Evolutionary conservation across 2,888 invertebrate genomes (phyloP).

Genomic region (Apamea epomidion): DNA sequence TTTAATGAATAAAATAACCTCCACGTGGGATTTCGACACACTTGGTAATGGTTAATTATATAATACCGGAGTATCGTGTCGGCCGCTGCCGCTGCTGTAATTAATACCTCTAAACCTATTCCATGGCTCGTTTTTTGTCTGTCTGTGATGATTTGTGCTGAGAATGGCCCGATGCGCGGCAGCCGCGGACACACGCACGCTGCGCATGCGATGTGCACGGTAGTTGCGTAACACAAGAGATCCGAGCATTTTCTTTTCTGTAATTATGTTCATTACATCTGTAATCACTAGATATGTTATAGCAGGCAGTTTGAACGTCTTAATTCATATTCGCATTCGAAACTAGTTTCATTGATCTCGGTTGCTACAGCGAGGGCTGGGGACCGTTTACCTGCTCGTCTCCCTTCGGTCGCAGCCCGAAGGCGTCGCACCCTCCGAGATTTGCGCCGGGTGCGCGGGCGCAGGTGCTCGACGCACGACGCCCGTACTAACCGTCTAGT

Average conservation of each 20-base stretch:
- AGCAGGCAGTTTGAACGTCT: slow-evolving; percentile 39
- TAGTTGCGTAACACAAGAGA: slow-evolving; percentile 72
- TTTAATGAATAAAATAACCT: slow-evolving; percentile 74
- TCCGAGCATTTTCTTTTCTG: slow-evolving; percentile 67
- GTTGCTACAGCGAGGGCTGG: slow-evolving; percentile 68
- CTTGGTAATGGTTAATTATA: slow-evolving; percentile 76
- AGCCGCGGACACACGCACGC: slow-evolving; percentile 66
- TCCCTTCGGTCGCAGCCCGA: slow-evolving; percentile 70
- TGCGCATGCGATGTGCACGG: slow-evolving; percentile 69
- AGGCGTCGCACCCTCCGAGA: slow-evolving; percentile 85
- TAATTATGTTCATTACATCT: slow-evolving; percentile 72
- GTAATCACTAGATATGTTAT: slow-evolving; percentile 60
- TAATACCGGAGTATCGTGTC: slow-evolving; percentile 77
- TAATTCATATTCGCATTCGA: slow-evolving; percentile 59
- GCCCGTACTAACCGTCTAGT: slow-evolving; percentile 80
- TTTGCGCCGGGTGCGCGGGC: slow-evolving; percentile 85
- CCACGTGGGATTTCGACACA: slow-evolving; percentile 73
- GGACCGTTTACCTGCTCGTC: slow-evolving; percentile 86
- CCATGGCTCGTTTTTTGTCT: slow-evolving; percentile 79
- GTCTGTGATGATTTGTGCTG: slow-evolving; percentile 79
- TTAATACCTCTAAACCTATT: slow-evolving; percentile 81
- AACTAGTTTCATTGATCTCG: slow-evolving; percentile 74
- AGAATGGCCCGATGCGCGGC: slow-evolving; percentile 69
- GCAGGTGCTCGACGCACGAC: slow-evolving; percentile 87
- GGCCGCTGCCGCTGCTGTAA: slow-evolving; percentile 73